Evolutionary conservation across 1,140 invertebrate species (phyloP), one percentile per base, ranked within the genome.

Genomic region (Prorops nasuta): DNA sequence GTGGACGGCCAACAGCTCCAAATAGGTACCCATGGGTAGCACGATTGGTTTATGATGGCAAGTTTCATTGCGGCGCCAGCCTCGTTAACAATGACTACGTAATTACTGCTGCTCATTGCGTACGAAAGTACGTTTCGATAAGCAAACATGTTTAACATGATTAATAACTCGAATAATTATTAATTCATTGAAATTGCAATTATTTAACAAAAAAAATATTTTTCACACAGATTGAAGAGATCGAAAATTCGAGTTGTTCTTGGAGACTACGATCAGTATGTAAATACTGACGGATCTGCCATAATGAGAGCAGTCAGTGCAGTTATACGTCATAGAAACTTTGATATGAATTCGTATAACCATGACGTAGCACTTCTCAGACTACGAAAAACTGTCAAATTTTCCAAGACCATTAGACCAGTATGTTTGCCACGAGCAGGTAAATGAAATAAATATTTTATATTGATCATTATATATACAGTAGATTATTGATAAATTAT

Each of bases 11-110:
- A 12, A 89, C 91, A 0, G 82, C 84, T 14, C 79, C 87, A 3
- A 90, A 93, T 71, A 83, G 87, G 57, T 94, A 92, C 68, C 92
- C 92, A 6, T 94, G 91, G 91, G 81, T 93, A 60, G 91, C 88
- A 1, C 79, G 90, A 43, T 78, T 91, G 9, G 83, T 91, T 1
- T 93, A 93, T 66, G 87, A 92, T 67, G 88, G 89, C 1, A 89
- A 90, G 69, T 92, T 92, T 76, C 91, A 94, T 64, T 94, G 91
- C 59, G 90, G 91, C n/a, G 90, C 85, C n/a, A 90, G 89, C 14
- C 76, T 94, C 3, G 76, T 94, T 19, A 90, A 88, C 34, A 84
- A 86, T 62, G 80, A 83, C 60, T 86, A 83, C 62, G 80, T 87
- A 32, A 67, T 87, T 39, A 87, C 84, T 0, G 85, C 85, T 6